phyloP scores from a whole-genome alignment of 2,113 vertebrate species.

The Petrocephalus microphthalmus region DNA sequence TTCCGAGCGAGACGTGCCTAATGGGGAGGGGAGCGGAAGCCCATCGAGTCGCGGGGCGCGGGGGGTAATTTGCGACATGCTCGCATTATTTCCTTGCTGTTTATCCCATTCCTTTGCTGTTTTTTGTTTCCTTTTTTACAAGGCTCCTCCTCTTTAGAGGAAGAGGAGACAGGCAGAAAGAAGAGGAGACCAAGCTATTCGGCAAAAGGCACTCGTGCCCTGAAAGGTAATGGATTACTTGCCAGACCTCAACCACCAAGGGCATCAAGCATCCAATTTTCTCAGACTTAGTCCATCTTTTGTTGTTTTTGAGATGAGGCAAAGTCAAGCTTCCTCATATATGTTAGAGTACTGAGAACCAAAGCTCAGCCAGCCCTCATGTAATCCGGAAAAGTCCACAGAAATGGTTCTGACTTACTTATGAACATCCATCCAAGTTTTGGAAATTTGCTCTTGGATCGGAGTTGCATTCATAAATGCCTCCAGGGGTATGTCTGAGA shows the following conservation, averaged over 20 bases:
- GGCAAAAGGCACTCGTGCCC: constrained; percentile 63
- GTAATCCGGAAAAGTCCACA: not conserved
- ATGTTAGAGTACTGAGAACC: not conserved
- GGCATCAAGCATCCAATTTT: constrained; percentile 41
- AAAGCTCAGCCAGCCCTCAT: not conserved
- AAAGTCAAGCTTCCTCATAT: not conserved
- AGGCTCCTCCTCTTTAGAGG: not conserved
- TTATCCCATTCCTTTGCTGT: constrained; percentile 49
- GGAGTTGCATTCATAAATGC: constrained; percentile 65
- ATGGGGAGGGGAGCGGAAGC: constrained; percentile 75
- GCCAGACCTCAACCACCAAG: constrained; percentile 61
- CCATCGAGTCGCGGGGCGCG: constrained; percentile 64
- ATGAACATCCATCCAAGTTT: not conserved
- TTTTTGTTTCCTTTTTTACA: not conserved
- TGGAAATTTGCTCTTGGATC: not conserved
- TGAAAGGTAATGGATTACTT: constrained; percentile 73
- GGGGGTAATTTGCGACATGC: constrained; percentile 71
- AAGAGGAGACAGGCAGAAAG: not conserved
- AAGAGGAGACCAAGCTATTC: constrained; percentile 59
- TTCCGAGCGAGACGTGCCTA: constrained; percentile 68
- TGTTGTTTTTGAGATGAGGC: not conserved
- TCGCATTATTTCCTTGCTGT: constrained; percentile 62
- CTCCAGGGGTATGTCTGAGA: constrained; percentile 66
- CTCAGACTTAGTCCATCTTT: not conserved
- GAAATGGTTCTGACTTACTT: not conserved